Percentiles rank a stretch among this genome's conserved stretches.
These are phyloP conservation scores for Aythya baeri DNA, from an alignment of 2,113 vertebrate genomes.

Conservation along the genomic window DNA sequence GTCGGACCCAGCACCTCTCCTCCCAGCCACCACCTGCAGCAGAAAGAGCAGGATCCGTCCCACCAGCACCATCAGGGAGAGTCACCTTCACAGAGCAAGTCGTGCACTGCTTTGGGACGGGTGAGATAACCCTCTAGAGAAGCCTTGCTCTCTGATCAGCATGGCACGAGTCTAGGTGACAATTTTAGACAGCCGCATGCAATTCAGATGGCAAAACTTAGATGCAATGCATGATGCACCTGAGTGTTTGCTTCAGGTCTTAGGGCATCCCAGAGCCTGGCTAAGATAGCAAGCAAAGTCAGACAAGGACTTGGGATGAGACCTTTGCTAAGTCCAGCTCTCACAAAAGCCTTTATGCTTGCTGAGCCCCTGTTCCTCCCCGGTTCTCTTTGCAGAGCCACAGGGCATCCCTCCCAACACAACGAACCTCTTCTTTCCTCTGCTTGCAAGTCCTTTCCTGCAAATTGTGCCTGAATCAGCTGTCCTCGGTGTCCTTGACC, in stretches of 20 bases:
- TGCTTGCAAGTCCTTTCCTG: not conserved
- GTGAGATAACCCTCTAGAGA: not conserved
- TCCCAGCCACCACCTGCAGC: too few species aligned
- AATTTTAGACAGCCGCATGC: not conserved
- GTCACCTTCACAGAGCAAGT: not conserved
- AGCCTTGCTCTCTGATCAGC: not conserved
- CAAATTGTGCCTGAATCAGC: not conserved
- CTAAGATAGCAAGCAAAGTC: too few species aligned
- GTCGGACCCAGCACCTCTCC: too few species aligned
- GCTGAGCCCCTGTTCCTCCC: not conserved
- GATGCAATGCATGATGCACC: not conserved
- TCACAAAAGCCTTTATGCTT: rapidly evolving
- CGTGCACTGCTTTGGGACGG: not conserved
- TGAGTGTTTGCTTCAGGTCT: not conserved
- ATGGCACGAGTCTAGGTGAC: too few species aligned
- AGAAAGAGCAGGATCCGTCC: not conserved
- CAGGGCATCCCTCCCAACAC: not conserved
- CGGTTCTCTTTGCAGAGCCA: not conserved
- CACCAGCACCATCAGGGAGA: not conserved
- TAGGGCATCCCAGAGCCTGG: not conserved
- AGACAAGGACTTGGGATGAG: not conserved
- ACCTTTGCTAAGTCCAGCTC: rapidly evolving
- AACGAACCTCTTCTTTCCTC: not conserved
- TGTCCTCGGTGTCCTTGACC: not conserved
- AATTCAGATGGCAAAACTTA: not conserved